A percentile compares a stretch with the other conserved stretches of the same genome.
phyloP scores from a whole-genome alignment of 2,888 invertebrate genomes.

The Drosophila antonietae region DNA sequence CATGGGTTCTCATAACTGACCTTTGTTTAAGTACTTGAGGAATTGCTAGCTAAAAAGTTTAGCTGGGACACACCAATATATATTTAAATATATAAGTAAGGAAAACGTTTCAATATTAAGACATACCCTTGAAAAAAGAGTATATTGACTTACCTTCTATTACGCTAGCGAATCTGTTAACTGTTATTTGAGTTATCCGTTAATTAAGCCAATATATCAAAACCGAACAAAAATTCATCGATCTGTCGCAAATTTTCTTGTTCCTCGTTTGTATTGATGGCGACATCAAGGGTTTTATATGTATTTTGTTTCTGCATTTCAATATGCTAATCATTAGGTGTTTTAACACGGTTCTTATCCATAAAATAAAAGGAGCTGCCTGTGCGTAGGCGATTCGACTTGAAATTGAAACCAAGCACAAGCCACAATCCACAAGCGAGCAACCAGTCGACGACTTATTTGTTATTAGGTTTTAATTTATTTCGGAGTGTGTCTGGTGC shows the following conservation, averaged over 20 bases:
- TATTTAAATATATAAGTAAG: too few relatives aligned
- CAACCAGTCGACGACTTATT: slow-evolving; percentile 71
- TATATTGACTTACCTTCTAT: background rate
- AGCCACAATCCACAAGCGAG: slow-evolving; percentile 19
- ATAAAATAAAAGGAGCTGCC: slow-evolving; percentile 31
- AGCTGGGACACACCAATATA: too few relatives aligned
- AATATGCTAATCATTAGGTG: background rate
- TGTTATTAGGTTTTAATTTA: slow-evolving; percentile 82
- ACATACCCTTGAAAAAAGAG: background rate
- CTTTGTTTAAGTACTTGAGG: too few relatives aligned
- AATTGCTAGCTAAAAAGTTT: too few relatives aligned
- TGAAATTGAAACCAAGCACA: slow-evolving; percentile 25
- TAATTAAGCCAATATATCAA: background rate
- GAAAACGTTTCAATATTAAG: background rate
- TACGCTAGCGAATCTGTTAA: too few relatives aligned
- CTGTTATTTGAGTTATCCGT: background rate
- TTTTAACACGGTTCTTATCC: slow-evolving; percentile 2
- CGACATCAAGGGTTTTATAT: background rate
- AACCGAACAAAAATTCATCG: background rate
- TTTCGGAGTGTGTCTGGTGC: slow-evolving; percentile 70
- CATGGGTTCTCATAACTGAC: too few relatives aligned
- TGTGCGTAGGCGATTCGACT: slow-evolving; percentile 50
- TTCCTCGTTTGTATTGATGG: background rate
- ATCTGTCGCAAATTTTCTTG: background rate
- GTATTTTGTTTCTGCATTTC: background rate